phyloP scores from a whole-genome alignment of 2,888 invertebrate genomes.

The Dilophus febrilis region DNA sequence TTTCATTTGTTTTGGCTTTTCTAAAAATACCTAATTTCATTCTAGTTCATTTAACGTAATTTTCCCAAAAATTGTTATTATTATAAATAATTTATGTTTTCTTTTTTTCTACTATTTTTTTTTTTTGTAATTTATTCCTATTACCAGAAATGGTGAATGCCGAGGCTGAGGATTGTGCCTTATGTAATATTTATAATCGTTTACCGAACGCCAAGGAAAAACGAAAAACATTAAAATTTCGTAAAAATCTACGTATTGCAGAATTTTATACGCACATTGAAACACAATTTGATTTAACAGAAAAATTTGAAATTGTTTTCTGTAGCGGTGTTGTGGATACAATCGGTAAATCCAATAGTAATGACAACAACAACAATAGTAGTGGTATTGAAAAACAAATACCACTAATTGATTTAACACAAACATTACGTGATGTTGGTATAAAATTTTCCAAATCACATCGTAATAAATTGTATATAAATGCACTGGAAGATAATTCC shows the following conservation, averaged over 20 bases:
- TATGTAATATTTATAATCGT: constrained; percentile 22
- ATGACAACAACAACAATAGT: too few relatives aligned
- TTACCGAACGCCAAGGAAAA: constrained; percentile 26
- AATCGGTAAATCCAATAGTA: too few relatives aligned
- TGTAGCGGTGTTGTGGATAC: too few relatives aligned
- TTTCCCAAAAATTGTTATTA: too few relatives aligned
- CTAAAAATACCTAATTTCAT: too few relatives aligned
- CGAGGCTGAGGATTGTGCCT: constrained; percentile 17
- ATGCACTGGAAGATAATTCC: background rate
- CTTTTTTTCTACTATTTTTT: constrained; percentile 2
- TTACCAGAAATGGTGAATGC: constrained; percentile 17
- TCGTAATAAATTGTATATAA: constrained; percentile 1
- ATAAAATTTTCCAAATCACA: constrained; percentile 1
- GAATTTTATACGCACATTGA: constrained; percentile 23
- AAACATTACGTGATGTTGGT: constrained; percentile 5
- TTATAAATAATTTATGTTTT: too few relatives aligned
- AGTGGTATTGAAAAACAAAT: too few relatives aligned
- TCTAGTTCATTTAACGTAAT: too few relatives aligned
- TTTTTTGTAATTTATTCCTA: too few relatives aligned
- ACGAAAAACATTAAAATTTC: constrained; percentile 24
- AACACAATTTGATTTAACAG: constrained; percentile 18
- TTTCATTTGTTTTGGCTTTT: too few relatives aligned
- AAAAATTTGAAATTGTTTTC: too few relatives aligned
- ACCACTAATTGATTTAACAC: constrained; percentile 19
- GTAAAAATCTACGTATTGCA: constrained; percentile 20